These are phyloP conservation scores for Myoxocephalus aenaeus DNA, from an alignment of 2,797 vertebrate genomes.

Conservation along the genomic window DNA sequence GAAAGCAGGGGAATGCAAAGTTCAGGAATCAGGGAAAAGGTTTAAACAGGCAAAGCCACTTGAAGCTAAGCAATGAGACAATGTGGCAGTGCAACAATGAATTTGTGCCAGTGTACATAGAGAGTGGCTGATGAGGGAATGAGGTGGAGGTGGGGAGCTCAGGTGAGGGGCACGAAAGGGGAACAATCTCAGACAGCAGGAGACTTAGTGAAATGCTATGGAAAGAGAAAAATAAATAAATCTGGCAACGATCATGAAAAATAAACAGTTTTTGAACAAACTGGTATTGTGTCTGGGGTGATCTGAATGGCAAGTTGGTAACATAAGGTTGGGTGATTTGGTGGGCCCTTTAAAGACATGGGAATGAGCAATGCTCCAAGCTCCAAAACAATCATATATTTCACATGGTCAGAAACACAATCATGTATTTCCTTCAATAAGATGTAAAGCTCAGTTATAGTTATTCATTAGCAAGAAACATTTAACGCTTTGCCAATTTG, in stretches of 20 bases:
- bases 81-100: not conserved
- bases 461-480: not conserved
- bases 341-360: not conserved
- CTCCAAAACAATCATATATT: not conserved
- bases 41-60: not conserved
- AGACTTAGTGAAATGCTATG: not conserved
- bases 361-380: not conserved
- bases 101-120: not conserved
- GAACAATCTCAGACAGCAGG: not conserved
- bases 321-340: not conserved
- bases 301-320: not conserved
- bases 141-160: not conserved
- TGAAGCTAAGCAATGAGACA: not conserved
- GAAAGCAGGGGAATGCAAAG: constrained; percentile 1
- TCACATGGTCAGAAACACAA: not conserved
- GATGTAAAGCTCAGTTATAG: not conserved
- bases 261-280: not conserved
- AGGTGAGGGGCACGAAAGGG: not conserved
- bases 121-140: not conserved
- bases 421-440: not conserved
- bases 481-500: not conserved
- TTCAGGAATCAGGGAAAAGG: not conserved
- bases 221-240: not conserved
- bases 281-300: not conserved
- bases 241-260: not conserved